Evolutionary conservation across 2,113 vertebrate genomes (phyloP).

Genomic region (Corythornis madagascariensis): DNA sequence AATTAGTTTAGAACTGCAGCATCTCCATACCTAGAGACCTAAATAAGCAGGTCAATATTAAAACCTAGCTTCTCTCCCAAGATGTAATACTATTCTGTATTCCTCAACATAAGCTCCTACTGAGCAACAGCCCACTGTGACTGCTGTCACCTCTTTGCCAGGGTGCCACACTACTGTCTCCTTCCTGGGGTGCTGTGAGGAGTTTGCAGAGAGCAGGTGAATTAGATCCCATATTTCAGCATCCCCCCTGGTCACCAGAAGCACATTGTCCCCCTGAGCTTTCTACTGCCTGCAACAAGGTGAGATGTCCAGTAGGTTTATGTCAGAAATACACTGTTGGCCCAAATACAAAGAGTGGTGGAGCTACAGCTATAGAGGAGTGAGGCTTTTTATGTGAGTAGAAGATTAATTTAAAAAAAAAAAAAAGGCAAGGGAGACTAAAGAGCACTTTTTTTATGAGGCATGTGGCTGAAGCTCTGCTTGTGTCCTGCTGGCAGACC

Average conservation of each 20-base stretch:
- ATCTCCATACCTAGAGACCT: constrained; percentile 54
- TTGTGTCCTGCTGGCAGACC: neutral
- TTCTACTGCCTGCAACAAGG: neutral
- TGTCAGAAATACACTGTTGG: neutral
- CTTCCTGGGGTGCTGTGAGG: neutral
- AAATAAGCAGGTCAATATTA: constrained; percentile 69
- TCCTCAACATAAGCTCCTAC: neutral
- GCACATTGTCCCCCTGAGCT: neutral
- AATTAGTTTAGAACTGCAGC: constrained; percentile 67
- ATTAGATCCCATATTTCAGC: neutral
- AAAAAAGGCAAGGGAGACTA: too few relatives aligned
- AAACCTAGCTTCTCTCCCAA: constrained; percentile 46
- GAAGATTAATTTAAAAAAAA: neutral
- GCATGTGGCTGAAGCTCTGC: neutral
- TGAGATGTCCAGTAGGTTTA: neutral
- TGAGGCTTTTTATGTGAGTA: neutral
- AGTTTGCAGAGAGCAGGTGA: neutral
- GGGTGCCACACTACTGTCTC: accelerated
- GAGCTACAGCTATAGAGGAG: neutral
- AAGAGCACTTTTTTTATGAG: neutral
- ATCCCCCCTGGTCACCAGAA: neutral
- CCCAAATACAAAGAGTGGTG: neutral
- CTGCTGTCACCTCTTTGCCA: neutral
- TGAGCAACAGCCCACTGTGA: neutral
- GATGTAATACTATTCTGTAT: neutral